Evolutionary conservation across 2,797 vertebrate genomes (phyloP).

Genomic region (Silurus aristotelis): DNA sequence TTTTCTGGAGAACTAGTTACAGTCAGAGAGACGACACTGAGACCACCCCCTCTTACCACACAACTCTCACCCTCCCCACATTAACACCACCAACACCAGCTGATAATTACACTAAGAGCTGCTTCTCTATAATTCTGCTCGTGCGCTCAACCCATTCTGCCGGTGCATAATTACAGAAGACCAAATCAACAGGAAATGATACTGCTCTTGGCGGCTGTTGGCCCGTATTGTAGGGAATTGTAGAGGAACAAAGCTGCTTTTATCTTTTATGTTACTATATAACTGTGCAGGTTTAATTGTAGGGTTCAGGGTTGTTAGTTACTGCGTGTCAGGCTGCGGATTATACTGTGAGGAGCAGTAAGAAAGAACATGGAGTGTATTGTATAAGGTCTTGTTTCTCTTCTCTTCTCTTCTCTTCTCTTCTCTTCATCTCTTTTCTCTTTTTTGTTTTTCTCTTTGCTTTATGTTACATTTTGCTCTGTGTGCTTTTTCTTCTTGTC

Average conservation of each 20-base stretch:
- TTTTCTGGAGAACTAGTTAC: slow-evolving; percentile 43
- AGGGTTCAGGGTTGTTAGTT: slow-evolving; percentile 35
- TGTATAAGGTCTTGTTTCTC: background rate
- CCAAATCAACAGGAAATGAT: slow-evolving; percentile 46
- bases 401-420: background rate
- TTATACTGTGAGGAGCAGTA: background rate
- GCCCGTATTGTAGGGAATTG: slow-evolving; percentile 41
- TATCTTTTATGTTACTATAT: slow-evolving; percentile 35
- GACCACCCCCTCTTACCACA: slow-evolving; percentile 24
- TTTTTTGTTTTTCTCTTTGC: background rate
- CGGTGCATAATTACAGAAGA: slow-evolving; percentile 45
- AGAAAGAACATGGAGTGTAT: slow-evolving; percentile 8
- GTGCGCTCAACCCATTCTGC: slow-evolving; percentile 34
- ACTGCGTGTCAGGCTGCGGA: slow-evolving; percentile 1
- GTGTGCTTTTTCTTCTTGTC: background rate
- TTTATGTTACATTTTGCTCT: background rate
- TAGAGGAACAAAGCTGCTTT: slow-evolving; percentile 39
- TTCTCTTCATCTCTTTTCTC: background rate
- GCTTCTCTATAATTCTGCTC: slow-evolving; percentile 33
- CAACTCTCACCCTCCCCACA: slow-evolving; percentile 33
- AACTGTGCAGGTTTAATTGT: slow-evolving; percentile 40
- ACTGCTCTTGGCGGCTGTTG: slow-evolving; percentile 46
- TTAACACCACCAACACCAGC: slow-evolving; percentile 25
- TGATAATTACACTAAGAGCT: slow-evolving; percentile 38
- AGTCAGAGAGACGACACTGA: slow-evolving; percentile 33